These are phyloP conservation scores for Potamarius usumacintae DNA, from an alignment of 2,113 vertebrate genomes.

Conservation along the genomic window DNA sequence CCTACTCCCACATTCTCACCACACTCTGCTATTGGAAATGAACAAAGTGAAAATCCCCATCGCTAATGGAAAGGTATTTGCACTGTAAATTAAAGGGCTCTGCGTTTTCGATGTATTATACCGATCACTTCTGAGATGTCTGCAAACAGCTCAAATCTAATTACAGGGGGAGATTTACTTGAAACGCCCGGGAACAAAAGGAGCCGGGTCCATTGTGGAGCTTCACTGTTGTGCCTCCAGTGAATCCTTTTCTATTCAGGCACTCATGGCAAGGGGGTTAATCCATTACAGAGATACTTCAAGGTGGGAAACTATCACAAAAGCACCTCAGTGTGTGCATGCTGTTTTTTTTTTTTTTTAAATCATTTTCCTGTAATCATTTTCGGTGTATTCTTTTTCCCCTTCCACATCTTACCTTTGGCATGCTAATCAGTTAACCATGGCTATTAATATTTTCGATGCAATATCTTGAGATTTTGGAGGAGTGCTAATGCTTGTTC, in stretches of 20 bases:
- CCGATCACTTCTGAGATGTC: conserved; percentile 69
- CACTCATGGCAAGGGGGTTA: conserved; percentile 67
- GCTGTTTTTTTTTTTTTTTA: conserved; percentile 48
- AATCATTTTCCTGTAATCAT: conserved; percentile 53
- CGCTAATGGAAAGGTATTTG: conserved; percentile 78
- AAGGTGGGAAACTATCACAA: conserved; percentile 60
- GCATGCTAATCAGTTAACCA: conserved; percentile 47
- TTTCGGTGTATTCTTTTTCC: background rate
- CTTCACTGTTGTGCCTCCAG: conserved; percentile 63
- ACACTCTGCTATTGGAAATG: conserved; percentile 65
- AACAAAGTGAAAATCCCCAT: conserved; percentile 71
- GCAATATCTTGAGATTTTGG: conserved; percentile 33
- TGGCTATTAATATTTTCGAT: conserved; percentile 44
- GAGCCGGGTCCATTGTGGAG: conserved; percentile 63
- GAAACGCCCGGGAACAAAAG: conserved; percentile 68
- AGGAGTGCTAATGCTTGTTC: conserved; percentile 64
- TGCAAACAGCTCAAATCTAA: conserved; percentile 77
- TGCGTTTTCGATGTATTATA: conserved; percentile 66
- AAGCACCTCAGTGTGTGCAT: conserved; percentile 34
- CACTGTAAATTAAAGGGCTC: conserved; percentile 76
- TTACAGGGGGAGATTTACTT: conserved; percentile 75
- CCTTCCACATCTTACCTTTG: conserved; percentile 52
- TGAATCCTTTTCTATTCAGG: conserved; percentile 67
- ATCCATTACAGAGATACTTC: conserved; percentile 67
- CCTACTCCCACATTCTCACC: background rate